Evolutionary conservation across 2,797 vertebrate genomes (phyloP), one percentile per base, ranked within the genome.

Genomic region (Decapterus maruadsi): DNA sequence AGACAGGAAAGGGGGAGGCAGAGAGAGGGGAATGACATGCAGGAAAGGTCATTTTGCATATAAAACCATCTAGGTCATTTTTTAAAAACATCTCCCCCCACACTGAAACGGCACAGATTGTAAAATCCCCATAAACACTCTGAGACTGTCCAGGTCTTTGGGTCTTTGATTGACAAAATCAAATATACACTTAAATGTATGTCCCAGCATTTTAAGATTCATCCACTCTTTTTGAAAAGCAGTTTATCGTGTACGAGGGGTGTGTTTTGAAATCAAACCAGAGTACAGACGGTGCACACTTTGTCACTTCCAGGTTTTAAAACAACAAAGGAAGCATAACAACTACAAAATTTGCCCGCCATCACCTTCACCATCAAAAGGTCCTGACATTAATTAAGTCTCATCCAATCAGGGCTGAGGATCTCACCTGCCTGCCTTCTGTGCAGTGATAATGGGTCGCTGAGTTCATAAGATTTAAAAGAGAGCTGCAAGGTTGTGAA

Each of bases 321-420:
- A 17, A 50, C 34, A 40, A 48, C 51, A 20, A 53, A 48, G 1
- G 3, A 19, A 13, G 10, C 22, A n/a, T 3, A 8, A 13, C 38
- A 13, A 20, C 19, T 20, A 38, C 6, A 38, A 38, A 8, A 42
- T 31, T 10, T 34, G 0, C 53, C 3, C 12, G 26, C 20, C 31
- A 34, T 55, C 20, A 34, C 4, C 19, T 75, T 68, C 12, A 66
- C n/a, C 31, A 77, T 80, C 64, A 68, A 58, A 70, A 82, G 56
- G 64, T 79, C 61, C 19, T 3, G 51, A 70, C 75, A 70, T 72
- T 57, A 73, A 86, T 82, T 69, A 69, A 73, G 72, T 71, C 59
- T 71, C 50, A 46, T 29, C 63, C 78, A 81, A 75, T 82, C 54
- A 61, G 55, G 29, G 45, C 22, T 53, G 12, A 71, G 48, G 51